Evolutionary conservation across 2,113 vertebrate species (phyloP), one percentile per base, ranked within the genome.

Genomic region (Dasyprocta punctata): DNA sequence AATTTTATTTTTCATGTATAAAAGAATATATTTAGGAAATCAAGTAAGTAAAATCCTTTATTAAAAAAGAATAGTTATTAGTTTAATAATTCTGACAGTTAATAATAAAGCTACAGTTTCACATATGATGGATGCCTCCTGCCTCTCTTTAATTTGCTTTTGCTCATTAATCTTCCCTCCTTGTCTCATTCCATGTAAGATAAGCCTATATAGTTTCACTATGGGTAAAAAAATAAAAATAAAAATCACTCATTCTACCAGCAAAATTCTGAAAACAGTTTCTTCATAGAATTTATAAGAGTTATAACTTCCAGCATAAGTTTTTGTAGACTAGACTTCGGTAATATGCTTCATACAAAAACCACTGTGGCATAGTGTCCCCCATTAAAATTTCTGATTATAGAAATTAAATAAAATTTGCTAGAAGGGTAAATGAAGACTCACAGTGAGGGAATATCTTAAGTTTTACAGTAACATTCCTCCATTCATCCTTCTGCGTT

Each of bases 141-240:
- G 2, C 41, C 96, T 98, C 90, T 93, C 85, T 85, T 67, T 95
- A 96, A 89, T 96, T 97, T 65, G 11, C n/a, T 90, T 33, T 67
- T 92, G 90, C 90, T 95, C 96, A 96, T 97, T 97, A 94, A 98
- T 97, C 93, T 98, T 95, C 91, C 61, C 26, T 38, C 41, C 81
- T 95, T 77, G 52, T 92, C 94, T 97, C 77, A 67, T 87, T 95
- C 49, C 69, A 86, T 41, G 38, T 95, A 93, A 97, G 73, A 86
- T 96, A 97, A 97, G 84, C 41, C 87, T 86, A 91, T 38, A 91
- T 90, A 75, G 67, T 92, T 94, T 94, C 82, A 97, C 71, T 95
- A 94, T 38, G 77, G 92, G 38, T 52, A 33, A 78, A 49, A 38
- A 22, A 38, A 22, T 17, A 67, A n/a, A 47, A 60, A 60, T 95